Base-by-base conservation (phyloP, 2,888 invertebrate species). In the Emmelina monodactyla region DNA sequence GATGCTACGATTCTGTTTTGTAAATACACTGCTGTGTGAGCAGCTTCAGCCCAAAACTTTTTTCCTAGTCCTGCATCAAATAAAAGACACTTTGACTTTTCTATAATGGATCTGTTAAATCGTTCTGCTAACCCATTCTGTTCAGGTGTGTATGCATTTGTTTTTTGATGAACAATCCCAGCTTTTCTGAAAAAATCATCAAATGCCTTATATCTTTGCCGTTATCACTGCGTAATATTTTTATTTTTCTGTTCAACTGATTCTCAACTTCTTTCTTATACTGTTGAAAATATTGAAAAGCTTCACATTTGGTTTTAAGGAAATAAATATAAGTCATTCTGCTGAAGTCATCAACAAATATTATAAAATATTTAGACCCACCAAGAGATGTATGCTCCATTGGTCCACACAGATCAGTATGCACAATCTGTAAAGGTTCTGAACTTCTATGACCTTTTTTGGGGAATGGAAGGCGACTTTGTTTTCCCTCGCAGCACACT, bases 341-440 rank as follows among this genome's bases (percentile, higher is more conserved):
- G 32, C 42, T 47, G 25, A 28, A 42, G 28, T 47, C 47, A 39
- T 47, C 49, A 1, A 47, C 35, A 16, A 49, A 45, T 9, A 44
- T 14, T 3, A 46, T 22, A 32, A 43, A 49, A 14, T 49, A 50
- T 30, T 34, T 42, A 2, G 43, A 34, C 4, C 42, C 40, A 25
- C 41, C 41, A 3, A 46, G 34, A 11, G 43, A 43, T 12, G 6
- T 10, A 12, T 33, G 22, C 13, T 41, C 34, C 32, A 47, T 41
- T 3, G 43, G 40, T 3, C 42, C 42, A 35, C 42, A 44, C 14
- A 33, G 2, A 28, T 37, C 32, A 1, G 32, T 32, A n/a, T 36
- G 32, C n/a, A 32, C 25, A 12, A 11, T n/a, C 10, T 28, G 11
- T 11, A 28, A 11, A 4, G 7, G 10, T 11, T 28, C 28, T 9